Evolutionary conservation across 2,888 invertebrate species (phyloP).

Genomic region (Cantharis rufa): DNA sequence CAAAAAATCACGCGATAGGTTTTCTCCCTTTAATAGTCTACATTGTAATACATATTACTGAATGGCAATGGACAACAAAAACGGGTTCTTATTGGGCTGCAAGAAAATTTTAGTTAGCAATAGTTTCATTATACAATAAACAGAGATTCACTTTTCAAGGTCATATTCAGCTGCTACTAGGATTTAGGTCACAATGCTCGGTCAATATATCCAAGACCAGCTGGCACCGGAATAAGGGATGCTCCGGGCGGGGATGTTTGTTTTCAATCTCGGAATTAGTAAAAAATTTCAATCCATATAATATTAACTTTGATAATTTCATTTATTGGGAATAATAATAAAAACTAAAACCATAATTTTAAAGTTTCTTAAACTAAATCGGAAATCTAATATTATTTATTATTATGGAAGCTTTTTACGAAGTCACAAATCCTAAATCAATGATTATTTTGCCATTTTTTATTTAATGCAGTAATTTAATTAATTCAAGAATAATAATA

Average conservation of each 20-base stretch:
- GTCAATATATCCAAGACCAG: conserved; percentile 29
- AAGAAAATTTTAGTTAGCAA: not conserved
- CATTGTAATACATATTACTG: not conserved
- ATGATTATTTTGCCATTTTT: too few species aligned
- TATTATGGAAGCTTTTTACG: too few species aligned
- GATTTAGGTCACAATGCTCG: conserved; percentile 27
- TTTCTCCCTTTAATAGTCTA: not conserved
- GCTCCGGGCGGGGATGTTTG: conserved; percentile 6
- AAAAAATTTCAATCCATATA: not conserved
- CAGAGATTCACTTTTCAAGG: conserved; percentile 25
- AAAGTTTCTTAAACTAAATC: too few species aligned
- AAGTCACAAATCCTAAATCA: too few species aligned
- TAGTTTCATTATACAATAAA: not conserved
- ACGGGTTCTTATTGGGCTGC: not conserved
- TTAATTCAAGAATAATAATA: too few species aligned
- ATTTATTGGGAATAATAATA: too few species aligned
- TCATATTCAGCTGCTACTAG: conserved; percentile 23
- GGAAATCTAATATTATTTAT: too few species aligned
- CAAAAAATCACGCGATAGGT: not conserved
- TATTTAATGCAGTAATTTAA: too few species aligned
- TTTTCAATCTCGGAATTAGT: not conserved
- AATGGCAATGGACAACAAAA: not conserved
- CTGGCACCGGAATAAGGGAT: conserved; percentile 21
- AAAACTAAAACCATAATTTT: too few species aligned
- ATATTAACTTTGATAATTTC: too few species aligned